A percentile compares a stretch with the other conserved stretches of the same genome.
These are phyloP conservation scores for Candidula unifasciata DNA, from an alignment of 2,888 invertebrate genomes.

Conservation along the genomic window DNA sequence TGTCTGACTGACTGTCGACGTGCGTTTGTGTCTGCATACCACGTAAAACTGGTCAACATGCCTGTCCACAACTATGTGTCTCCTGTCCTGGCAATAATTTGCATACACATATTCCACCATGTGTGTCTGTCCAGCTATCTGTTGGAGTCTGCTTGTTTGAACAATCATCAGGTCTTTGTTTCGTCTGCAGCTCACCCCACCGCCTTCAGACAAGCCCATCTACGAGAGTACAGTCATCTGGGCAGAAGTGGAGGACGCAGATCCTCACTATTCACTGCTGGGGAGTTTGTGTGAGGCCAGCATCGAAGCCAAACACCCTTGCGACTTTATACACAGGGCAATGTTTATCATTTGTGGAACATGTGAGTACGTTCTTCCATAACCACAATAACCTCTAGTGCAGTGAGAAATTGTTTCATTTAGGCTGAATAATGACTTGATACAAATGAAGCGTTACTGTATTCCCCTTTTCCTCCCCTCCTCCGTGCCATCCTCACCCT, in stretches of 20 bases:
- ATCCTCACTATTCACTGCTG: slow-evolving; percentile 56
- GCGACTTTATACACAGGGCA: slow-evolving; percentile 59
- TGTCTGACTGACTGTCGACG: too few species aligned
- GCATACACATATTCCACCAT: too few species aligned
- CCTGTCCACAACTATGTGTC: too few species aligned
- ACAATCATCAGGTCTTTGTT: neutral
- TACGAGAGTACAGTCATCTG: slow-evolving; percentile 61
- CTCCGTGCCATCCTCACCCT: too few species aligned
- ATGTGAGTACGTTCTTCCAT: slow-evolving; percentile 57
- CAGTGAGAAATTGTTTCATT: too few species aligned
- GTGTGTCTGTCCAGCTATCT: too few species aligned
- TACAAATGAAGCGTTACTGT: neutral
- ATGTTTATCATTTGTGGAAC: slow-evolving; percentile 57
- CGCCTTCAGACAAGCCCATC: slow-evolving; percentile 58
- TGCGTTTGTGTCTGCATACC: too few species aligned
- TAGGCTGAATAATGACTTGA: too few species aligned
- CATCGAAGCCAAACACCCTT: slow-evolving; percentile 56
- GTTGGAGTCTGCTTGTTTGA: neutral
- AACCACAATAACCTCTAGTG: too few species aligned
- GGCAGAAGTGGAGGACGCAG: slow-evolving; percentile 58
- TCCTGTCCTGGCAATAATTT: too few species aligned
- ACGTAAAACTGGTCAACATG: too few species aligned
- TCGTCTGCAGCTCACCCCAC: slow-evolving; percentile 54
- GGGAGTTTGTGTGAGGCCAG: slow-evolving; percentile 58
- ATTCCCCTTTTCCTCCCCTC: too few species aligned